A percentile compares a stretch with the other conserved stretches of the same genome.
These are phyloP conservation scores for Proales similis DNA, from an alignment of 1,140 invertebrate species.

Conservation along the genomic window DNA sequence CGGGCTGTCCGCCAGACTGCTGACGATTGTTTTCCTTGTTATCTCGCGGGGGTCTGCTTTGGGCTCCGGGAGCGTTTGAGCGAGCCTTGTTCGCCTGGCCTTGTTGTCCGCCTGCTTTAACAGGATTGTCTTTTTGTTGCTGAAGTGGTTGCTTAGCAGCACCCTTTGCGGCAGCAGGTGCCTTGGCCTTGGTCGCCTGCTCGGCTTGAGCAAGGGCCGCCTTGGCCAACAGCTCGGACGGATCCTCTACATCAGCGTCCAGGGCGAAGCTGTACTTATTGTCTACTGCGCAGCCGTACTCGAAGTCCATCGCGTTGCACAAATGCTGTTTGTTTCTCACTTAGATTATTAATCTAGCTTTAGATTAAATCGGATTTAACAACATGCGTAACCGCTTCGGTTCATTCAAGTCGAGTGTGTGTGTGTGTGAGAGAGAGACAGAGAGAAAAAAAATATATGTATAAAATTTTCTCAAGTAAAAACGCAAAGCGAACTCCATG, in stretches of 20 bases:
- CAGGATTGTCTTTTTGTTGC: slow-evolving; percentile 16
- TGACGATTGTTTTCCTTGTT: slow-evolving; percentile 25
- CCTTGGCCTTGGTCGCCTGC: neutral
- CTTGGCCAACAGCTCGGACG: slow-evolving; percentile 31
- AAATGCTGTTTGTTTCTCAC: too few relatives aligned
- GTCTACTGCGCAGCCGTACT: slow-evolving; percentile 35
- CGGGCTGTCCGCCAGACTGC: neutral
- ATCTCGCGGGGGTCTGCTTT: neutral
- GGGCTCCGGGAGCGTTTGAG: neutral
- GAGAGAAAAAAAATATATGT: too few relatives aligned
- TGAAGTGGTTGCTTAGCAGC: slow-evolving; percentile 32
- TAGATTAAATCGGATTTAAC: too few relatives aligned
- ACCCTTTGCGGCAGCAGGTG: neutral
- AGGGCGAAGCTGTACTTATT: slow-evolving; percentile 36
- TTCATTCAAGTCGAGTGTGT: too few relatives aligned
- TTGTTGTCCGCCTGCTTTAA: slow-evolving; percentile 28
- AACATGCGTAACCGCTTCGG: too few relatives aligned
- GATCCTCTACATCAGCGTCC: slow-evolving; percentile 34
- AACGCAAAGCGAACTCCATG: too few relatives aligned
- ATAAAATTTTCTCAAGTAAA: too few relatives aligned
- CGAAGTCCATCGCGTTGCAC: slow-evolving; percentile 35
- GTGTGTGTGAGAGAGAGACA: too few relatives aligned
- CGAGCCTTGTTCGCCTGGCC: neutral
- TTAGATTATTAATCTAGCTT: too few relatives aligned
- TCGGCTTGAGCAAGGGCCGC: neutral